Base-by-base conservation (phyloP, 2,888 invertebrate genomes). In the Lasioglossum oenotherae region DNA sequence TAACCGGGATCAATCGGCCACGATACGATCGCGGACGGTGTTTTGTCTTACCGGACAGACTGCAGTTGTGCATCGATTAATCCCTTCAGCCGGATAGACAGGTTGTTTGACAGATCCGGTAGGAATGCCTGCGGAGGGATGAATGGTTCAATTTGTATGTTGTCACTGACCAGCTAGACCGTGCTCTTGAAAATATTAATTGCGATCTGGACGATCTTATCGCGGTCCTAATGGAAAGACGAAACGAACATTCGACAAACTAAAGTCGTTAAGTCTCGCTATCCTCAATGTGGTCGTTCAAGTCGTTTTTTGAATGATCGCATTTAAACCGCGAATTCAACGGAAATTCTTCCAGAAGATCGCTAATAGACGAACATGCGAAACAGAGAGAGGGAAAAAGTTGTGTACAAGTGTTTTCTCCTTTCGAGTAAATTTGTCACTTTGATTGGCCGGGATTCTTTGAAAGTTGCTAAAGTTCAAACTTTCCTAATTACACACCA, bases 1-100 rank as follows among this genome's bases (percentile, higher is more conserved):
- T 88, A 90, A 86, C 88, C 73, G 80, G 76, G 85, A 82, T 85
- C 87, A 81, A 90, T 88, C 84, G 74, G 57, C 16, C 64, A 44
- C 73, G 88, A 89, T 88, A 79, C 73, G 8, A 90, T 88, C 90
- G 76, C 60, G 41, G 38, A 38, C 41, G 67, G 71, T 69, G 75
- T 78, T 83, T 86, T 76, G 82, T 87, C 78, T 87, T 80, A 77
- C 12, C 31, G 73, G 53, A 27, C 31, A 69, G 41, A 67, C 71
- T 71, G 60, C 41, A 64, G 31, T 76, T 60, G 57, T 49, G 41
- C 71, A 44, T 77, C 78, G 84, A 81, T 84, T 74, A 74, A 85
- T 80, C 80, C 80, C 41, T 14, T 67, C 53, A 35, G 31, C 16
- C 27, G 38, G 38, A 49, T 5, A 4, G 46, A 46, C 74, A 74